Base-by-base conservation (phyloP, 2,797 vertebrate species). In the Enteromius paludinosus region DNA sequence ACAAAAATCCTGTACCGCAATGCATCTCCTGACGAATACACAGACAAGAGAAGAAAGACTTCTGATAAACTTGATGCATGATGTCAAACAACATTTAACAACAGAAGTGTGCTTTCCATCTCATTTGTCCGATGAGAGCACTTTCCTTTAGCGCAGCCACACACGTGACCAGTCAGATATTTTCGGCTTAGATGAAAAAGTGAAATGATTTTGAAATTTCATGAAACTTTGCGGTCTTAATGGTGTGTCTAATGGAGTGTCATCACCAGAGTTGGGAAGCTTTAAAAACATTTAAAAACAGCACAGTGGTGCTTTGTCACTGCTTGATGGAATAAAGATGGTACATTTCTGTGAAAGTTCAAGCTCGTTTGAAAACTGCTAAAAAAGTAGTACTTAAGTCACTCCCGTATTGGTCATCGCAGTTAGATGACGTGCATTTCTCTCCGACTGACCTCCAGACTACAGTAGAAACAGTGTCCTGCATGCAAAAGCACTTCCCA, bases 221-320 rank as follows among this genome's bases (percentile, higher is more conserved):
- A 20, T 61, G 23, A 62, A 62, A 76, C 54, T 76, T 43, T 62
- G 23, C 73, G 18, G 62, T 38, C 14, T 10, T 52, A 23, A 68
- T 52, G 45, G 30, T 11, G 62, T 68, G 64, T 79, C 30, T 79
- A 79, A 69, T 79, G 77, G 64, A 79, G 77, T 79, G 64, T 74
- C 47, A 54, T 74, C 68, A 28, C 12, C 68, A 47, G 68, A 45
- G 38, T 47, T 14, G 23, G 59, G 41, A 47, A 47, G 38, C 56
- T 77, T 62, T 54, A 14, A n/a, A 62, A 64, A 77, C 59, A 64
- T 18, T 41, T 23, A 41, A 77, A 43, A 65, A 33, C 75, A 77
- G 74, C 30, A 59, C 3, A 41, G 20, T 59, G n/a, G 6, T 35
- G 52, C n/a, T 54, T 74, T 56, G 28, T 28, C 35, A 73, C 69